phyloP scores from a whole-genome alignment of 1,140 invertebrate species.

The Linepithema humile region DNA sequence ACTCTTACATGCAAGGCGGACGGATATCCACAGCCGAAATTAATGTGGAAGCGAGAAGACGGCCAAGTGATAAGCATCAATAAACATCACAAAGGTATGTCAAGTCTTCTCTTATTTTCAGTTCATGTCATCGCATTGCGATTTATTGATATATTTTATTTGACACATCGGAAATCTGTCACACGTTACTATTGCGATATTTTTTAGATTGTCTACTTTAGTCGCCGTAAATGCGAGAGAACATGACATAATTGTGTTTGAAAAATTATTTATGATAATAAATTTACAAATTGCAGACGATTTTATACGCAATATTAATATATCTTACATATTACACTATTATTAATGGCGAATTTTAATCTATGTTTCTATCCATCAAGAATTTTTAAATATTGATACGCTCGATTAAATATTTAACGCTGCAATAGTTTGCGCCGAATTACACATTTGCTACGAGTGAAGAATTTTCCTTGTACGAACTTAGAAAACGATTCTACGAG shows the following conservation, averaged over 20 bases:
- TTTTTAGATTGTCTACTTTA: neutral
- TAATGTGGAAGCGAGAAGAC: constrained; percentile 96
- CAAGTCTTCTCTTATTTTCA: neutral
- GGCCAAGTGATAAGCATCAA: constrained; percentile 92
- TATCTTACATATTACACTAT: neutral
- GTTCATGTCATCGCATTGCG: neutral
- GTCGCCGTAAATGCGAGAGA: neutral
- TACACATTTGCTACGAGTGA: constrained; percentile 20
- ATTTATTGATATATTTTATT: neutral
- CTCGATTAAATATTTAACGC: constrained; percentile 7
- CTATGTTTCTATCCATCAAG: too few species aligned
- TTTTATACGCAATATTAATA: too few species aligned
- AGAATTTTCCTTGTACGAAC: constrained; percentile 18
- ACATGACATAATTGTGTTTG: neutral
- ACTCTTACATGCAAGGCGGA: constrained; percentile 95
- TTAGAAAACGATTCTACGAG: constrained; percentile 49
- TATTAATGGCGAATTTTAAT: too few species aligned
- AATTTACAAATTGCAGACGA: too few species aligned
- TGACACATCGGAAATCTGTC: constrained; percentile 1
- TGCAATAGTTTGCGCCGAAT: neutral
- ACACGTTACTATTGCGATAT: neutral
- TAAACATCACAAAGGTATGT: constrained; percentile 91
- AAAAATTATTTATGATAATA: too few species aligned
- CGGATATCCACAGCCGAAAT: constrained; percentile 94
- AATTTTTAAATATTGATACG: too few species aligned